Evolutionary conservation across 2,797 vertebrate species (phyloP).

Genomic region (Gymnoscopelus microlampas): DNA sequence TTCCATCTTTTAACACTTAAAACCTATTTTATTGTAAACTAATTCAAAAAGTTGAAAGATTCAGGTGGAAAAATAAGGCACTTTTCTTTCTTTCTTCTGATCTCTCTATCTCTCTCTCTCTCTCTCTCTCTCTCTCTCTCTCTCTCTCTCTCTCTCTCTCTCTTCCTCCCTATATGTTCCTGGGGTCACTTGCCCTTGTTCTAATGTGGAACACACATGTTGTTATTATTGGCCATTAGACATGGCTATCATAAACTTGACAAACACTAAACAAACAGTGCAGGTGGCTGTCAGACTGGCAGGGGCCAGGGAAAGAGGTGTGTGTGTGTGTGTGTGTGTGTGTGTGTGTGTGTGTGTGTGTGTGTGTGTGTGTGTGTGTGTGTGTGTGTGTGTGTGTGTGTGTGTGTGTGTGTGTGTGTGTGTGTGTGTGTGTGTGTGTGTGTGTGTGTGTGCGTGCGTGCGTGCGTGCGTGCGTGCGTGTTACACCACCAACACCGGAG

Average conservation of each 20-base stretch:
- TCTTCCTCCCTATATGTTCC: conserved; percentile 23
- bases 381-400: neutral
- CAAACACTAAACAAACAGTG: conserved; percentile 77
- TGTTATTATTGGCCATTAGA: conserved; percentile 74
- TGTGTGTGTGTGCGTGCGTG: neutral
- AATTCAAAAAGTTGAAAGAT: no score
- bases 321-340: conserved; percentile 13
- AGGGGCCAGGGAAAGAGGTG: conserved; percentile 27
- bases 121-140: conserved; percentile 13
- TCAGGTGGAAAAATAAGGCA: conserved; percentile 24
- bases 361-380: neutral
- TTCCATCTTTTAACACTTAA: conserved; percentile 1
- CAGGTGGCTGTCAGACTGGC: conserved; percentile 71
- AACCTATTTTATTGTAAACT: no score
- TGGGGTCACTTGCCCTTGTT: conserved; percentile 32
- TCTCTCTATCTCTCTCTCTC: conserved; percentile 10
- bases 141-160: neutral
- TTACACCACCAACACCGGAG: conserved; percentile 11
- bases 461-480: conserved; percentile 8
- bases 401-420: conserved; percentile 11
- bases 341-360: neutral
- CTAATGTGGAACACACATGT: conserved; percentile 69
- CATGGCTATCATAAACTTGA: conserved; percentile 78
- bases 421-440: conserved; percentile 1
- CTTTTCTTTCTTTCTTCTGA: neutral